These are phyloP conservation scores for Brachionichthys hirsutus DNA, from an alignment of 2,113 vertebrate species.

Conservation along the genomic window DNA sequence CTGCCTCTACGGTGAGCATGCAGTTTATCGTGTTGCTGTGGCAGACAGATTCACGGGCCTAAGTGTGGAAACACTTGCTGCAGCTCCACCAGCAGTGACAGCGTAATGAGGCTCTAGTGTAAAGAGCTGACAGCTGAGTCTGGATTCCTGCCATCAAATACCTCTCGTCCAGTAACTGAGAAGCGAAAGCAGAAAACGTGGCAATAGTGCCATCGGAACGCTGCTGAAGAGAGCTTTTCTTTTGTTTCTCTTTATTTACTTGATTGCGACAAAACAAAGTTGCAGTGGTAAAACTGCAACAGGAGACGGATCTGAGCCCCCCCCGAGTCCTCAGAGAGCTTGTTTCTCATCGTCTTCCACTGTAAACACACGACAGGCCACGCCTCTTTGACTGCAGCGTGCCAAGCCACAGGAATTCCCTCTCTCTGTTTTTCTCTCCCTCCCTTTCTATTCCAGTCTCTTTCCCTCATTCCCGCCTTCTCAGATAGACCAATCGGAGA, in stretches of 20 bases:
- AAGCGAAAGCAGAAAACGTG: conserved; percentile 16
- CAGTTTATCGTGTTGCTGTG: conserved; percentile 22
- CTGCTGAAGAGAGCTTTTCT: conserved; percentile 7
- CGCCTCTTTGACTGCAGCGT: conserved; percentile 64
- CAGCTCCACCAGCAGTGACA: conserved; percentile 28
- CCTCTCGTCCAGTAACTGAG: conserved; percentile 36
- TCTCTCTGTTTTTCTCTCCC: conserved; percentile 63
- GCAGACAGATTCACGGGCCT: conserved; percentile 23
- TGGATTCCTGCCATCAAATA: conserved; percentile 46
- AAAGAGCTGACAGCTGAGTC: conserved; percentile 47
- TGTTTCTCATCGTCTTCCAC: conserved; percentile 70
- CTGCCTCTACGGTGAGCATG: conserved; percentile 14
- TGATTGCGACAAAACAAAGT: conserved; percentile 40
- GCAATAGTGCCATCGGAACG: conserved; percentile 12
- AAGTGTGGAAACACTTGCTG: conserved; percentile 35
- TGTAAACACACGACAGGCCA: conserved; percentile 72
- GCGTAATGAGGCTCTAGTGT: conserved; percentile 52
- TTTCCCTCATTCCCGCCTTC: conserved; percentile 74
- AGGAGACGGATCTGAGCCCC: conserved; percentile 49
- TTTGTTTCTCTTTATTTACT: conserved; percentile 41
- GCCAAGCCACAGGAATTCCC: conserved; percentile 82
- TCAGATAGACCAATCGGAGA: conserved; percentile 62
- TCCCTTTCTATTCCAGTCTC: conserved; percentile 66
- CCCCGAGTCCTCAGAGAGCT: conserved; percentile 62
- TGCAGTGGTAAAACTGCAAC: conserved; percentile 15